Evolutionary conservation across 30 jellyfish, hydroid and myxozoan species (phyloP), one percentile per base, ranked within the genome.

Genomic region (Cassiopea andromeda): DNA sequence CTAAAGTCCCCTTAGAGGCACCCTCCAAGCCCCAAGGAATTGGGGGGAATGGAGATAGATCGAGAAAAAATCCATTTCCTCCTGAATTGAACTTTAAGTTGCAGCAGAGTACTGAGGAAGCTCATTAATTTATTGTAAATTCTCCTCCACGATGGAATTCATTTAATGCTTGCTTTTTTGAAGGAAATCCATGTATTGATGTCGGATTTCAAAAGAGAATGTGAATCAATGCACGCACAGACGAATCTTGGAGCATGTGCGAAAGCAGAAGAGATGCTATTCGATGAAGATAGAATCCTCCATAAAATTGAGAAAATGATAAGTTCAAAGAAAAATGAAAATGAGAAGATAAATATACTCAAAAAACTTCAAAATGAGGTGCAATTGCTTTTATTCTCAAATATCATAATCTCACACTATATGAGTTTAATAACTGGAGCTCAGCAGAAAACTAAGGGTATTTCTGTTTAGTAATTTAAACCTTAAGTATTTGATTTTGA

Each of bases 281-380:
- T 77, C 48, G 90, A 87, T 60, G 90, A 69, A 57, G 81, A 87
- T 46, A 86, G 85, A 43, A 78, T 87, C 3, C 60, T 60, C 19
- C 86, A 87, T 5, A 87, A 87, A 69, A 87, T 87, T 44, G 60
- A 47, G 38, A 44, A 27, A 64, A 19, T 78, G 81, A 76, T 87
- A 1, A 38, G 44, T 49, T 44, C 90, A 1, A 87, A 80, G 27
- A 60, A 78, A 69, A 70, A 78, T 58, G 86, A 87, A 57, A 50
- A 78, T 38, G 71, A 58, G 10, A 57, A 46, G 61, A 87, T 69
- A 47, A 18, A 19, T 10, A 73, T 60, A 17, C 59, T 87, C 71
- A 61, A 67, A 68, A 78, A 87, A 57, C 60, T 78, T 50, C 94
- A 87, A 45, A 43, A 46, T 45, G 94, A 87, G 94, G 94, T 87